phyloP scores from a whole-genome alignment of 2,113 vertebrate species.

The Cyphomyrus plagiostoma region DNA sequence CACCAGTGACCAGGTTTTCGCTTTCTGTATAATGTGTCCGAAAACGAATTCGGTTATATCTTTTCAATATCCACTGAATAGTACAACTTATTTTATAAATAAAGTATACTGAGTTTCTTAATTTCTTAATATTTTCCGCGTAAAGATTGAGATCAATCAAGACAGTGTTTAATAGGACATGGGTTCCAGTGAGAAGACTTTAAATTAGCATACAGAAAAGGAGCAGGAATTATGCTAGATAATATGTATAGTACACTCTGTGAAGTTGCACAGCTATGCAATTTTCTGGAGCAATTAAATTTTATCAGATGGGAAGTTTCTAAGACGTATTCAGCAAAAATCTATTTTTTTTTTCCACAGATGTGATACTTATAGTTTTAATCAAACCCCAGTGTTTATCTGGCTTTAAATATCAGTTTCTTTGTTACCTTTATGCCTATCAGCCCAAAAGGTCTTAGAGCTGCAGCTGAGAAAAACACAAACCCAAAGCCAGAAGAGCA shows the following conservation, averaged over 20 bases:
- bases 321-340: not conserved
- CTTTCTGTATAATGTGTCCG: not conserved
- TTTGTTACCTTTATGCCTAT: not conserved
- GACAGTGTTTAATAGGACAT: not conserved
- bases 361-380: not conserved
- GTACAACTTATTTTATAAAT: not conserved
- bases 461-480: not conserved
- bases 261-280: not conserved
- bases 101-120: not conserved
- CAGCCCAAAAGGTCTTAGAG: not conserved
- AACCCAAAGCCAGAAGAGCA: not conserved
- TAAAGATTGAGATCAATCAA: not conserved
- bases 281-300: not conserved
- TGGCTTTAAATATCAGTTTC: not conserved
- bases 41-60: not conserved
- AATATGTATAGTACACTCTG: not conserved
- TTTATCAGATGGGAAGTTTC: not conserved
- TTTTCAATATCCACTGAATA: not conserved
- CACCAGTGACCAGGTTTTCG: not conserved
- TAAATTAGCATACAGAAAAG: not conserved
- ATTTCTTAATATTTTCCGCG: not conserved
- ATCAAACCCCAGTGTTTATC: not conserved
- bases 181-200: not conserved
- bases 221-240: not conserved
- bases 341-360: not conserved